A percentile compares a stretch with the other conserved stretches of the same genome.
Evolutionary conservation across 2,888 invertebrate species (phyloP).

Genomic region (Lamellibrachia columna): DNA sequence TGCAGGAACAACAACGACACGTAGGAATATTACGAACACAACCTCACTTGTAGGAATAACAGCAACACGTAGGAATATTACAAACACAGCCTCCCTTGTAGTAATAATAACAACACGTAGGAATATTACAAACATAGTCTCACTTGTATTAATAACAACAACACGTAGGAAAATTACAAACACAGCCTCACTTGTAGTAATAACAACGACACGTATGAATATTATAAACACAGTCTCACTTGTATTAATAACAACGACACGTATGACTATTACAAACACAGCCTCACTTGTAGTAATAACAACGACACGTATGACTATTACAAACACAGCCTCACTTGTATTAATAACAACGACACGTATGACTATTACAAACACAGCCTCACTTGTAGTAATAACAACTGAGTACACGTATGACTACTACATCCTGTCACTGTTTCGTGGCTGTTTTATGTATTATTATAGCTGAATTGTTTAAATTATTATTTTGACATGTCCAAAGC

Average conservation of each 20-base stretch:
- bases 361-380: neutral
- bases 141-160: too few species aligned
- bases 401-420: neutral
- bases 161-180: too few species aligned
- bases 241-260: neutral
- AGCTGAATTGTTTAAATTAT: neutral
- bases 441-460: neutral
- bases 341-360: neutral
- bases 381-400: neutral
- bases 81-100: neutral
- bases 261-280: neutral
- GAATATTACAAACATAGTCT: too few species aligned
- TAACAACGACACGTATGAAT: neutral
- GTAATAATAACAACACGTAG: too few species aligned
- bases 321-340: neutral
- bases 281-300: neutral
- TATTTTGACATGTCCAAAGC: too few species aligned
- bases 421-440: neutral
- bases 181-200: neutral
- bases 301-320: neutral
- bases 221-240: neutral
- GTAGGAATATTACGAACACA: neutral
- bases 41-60: neutral
- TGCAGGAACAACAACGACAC: neutral
- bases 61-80: neutral